Percentiles rank a stretch among this genome's conserved stretches.
Conservation (phyloP, 2,888 invertebrate species). For the Trisateles emortualis region DNA sequence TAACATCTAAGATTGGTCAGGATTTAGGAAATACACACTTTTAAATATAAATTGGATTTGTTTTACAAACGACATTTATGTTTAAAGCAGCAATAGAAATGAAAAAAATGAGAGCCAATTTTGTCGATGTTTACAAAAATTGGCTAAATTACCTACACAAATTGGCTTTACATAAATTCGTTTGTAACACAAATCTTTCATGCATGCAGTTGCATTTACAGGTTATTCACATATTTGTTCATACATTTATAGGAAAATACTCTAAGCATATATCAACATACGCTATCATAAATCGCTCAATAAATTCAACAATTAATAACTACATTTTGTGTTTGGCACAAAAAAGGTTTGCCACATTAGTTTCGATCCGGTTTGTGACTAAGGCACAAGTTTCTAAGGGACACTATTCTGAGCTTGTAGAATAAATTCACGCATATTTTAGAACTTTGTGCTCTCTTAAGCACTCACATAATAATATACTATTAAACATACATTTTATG, state of each 20-base stretch:
- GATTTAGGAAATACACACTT: constrained; percentile 81
- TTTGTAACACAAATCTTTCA: constrained; percentile 27
- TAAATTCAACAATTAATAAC: constrained; percentile 55
- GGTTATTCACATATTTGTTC: constrained; percentile 54
- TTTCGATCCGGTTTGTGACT: constrained; percentile 68
- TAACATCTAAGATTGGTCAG: constrained; percentile 83
- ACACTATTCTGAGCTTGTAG: constrained; percentile 42
- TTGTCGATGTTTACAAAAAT: constrained; percentile 9
- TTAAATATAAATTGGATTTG: constrained; percentile 58
- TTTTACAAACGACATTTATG: constrained; percentile 46
- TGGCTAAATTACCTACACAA: constrained; percentile 2
- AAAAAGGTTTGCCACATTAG: constrained; percentile 57
- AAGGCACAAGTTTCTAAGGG: constrained; percentile 76
- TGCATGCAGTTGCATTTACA: constrained; percentile 43
- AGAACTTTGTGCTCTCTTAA: not conserved
- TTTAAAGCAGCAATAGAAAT: not conserved
- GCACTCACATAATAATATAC: not conserved
- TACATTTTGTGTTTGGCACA: constrained; percentile 67
- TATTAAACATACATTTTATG: no score
- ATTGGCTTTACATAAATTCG: constrained; percentile 28
- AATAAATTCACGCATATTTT: not conserved
- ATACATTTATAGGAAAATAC: constrained; percentile 55
- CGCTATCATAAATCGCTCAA: constrained; percentile 46
- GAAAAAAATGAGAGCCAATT: not conserved
- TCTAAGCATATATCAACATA: constrained; percentile 37